phyloP scores from a whole-genome alignment of 2,113 vertebrate genomes.

The Carassius auratus region DNA sequence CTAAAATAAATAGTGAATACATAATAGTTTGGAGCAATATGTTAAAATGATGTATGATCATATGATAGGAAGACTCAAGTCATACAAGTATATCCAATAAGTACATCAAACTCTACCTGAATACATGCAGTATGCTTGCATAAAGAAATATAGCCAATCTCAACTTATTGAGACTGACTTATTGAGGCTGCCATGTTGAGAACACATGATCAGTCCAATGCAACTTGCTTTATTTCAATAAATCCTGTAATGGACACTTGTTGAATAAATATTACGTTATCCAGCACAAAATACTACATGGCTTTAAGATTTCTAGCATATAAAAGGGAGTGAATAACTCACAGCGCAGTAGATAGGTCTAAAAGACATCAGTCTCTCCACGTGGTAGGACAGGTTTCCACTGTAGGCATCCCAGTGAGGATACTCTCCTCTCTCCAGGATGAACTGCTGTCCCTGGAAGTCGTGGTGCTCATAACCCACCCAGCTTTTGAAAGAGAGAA shows the following conservation, averaged over 20 bases:
- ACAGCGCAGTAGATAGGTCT: conserved; percentile 81
- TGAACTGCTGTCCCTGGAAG: conserved; percentile 97
- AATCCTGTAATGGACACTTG: conserved; percentile 1
- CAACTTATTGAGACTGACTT: neutral
- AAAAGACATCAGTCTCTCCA: conserved; percentile 83
- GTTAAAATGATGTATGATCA: neutral
- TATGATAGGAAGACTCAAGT: neutral
- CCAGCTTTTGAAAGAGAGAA: conserved; percentile 72
- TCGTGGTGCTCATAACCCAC: conserved; percentile 91
- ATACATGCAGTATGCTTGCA: neutral
- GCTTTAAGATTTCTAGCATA: neutral
- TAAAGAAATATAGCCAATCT: neutral
- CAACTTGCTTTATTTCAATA: neutral
- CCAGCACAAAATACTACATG: neutral
- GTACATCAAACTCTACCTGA: neutral
- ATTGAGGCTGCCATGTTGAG: neutral
- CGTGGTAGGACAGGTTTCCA: conserved; percentile 78
- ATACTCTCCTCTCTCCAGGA: conserved; percentile 93
- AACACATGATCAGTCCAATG: neutral
- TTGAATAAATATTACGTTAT: neutral
- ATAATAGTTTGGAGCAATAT: neutral
- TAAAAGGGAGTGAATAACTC: conserved; percentile 55
- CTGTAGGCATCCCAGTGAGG: conserved; percentile 92
- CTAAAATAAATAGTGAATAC: neutral
- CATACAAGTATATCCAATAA: neutral